Conservation (phyloP, 1,140 invertebrate species). For the Macrobrachium nipponense region DNA sequence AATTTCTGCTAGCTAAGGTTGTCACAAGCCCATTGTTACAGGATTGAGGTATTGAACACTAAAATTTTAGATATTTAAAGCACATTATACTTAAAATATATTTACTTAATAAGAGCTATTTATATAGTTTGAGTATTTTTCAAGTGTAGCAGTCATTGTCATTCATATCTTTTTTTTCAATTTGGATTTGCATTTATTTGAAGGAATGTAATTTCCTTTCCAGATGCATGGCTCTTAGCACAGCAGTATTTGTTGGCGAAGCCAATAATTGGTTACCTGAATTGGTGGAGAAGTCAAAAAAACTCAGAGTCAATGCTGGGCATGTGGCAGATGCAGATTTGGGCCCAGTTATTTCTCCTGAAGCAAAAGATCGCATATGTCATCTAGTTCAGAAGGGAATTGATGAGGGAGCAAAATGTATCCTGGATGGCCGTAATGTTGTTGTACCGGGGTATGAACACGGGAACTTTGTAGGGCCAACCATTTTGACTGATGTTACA, state of each 20-base stretch:
- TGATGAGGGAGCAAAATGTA: conserved; percentile 89
- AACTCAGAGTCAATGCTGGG: conserved; percentile 92
- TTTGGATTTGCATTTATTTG: background rate
- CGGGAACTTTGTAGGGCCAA: conserved; percentile 98
- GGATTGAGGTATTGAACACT: no score
- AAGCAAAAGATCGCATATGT: conserved; percentile 88
- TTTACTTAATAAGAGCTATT: no score
- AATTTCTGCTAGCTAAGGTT: no score
- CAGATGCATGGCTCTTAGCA: conserved; percentile 96
- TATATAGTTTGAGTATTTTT: no score
- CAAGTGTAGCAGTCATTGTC: background rate
- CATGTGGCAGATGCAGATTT: conserved; percentile 89
- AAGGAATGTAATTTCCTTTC: background rate
- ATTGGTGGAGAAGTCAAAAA: conserved; percentile 86
- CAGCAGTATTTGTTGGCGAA: conserved; percentile 96
- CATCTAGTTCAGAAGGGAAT: conserved; percentile 88
- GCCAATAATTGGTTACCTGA: conserved; percentile 95
- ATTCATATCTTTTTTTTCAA: background rate
- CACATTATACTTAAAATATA: no score
- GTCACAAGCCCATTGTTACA: no score
- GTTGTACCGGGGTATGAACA: conserved; percentile 90
- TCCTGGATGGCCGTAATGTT: conserved; percentile 89
- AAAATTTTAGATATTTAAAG: no score
- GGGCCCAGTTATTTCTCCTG: conserved; percentile 95
- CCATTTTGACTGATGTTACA: conserved; percentile 90